These are phyloP conservation scores for Cavia aperea DNA, from an alignment of 2,113 vertebrate genomes.

Conservation along the genomic window DNA sequence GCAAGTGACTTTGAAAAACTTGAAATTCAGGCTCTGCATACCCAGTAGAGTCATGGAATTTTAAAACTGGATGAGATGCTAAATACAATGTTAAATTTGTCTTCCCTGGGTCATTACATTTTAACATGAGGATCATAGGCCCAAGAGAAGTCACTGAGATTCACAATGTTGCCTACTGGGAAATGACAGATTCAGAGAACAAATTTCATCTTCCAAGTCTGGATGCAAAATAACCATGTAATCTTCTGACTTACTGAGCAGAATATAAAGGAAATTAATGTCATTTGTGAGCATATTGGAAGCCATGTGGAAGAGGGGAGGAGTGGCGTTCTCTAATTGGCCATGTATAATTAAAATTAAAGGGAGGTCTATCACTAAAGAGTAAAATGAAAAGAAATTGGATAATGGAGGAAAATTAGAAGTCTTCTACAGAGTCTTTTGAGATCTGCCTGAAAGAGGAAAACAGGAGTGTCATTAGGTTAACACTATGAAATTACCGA, in stretches of 20 bases:
- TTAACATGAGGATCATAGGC: neutral
- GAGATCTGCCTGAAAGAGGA: neutral
- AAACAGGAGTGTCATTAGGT: neutral
- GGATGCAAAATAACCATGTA: neutral
- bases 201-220: neutral
- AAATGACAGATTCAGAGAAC: neutral
- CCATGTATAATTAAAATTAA: neutral
- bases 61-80: neutral
- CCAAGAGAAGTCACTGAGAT: neutral
- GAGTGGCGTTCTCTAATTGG: neutral
- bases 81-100: neutral
- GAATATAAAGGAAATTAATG: neutral
- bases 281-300: neutral
- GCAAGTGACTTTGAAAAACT: neutral
- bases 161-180: neutral
- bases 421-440: neutral
- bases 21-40: neutral
- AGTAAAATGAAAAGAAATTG: neutral
- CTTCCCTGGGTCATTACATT: neutral
- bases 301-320: neutral
- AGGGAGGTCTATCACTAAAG: neutral
- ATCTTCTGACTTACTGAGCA: neutral
- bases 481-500: neutral
- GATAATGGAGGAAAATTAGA: neutral
- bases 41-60: neutral